Evolutionary conservation across 2,113 vertebrate species (phyloP), one percentile per base, ranked within the genome.

Genomic region (Muntiacus muntjak): DNA sequence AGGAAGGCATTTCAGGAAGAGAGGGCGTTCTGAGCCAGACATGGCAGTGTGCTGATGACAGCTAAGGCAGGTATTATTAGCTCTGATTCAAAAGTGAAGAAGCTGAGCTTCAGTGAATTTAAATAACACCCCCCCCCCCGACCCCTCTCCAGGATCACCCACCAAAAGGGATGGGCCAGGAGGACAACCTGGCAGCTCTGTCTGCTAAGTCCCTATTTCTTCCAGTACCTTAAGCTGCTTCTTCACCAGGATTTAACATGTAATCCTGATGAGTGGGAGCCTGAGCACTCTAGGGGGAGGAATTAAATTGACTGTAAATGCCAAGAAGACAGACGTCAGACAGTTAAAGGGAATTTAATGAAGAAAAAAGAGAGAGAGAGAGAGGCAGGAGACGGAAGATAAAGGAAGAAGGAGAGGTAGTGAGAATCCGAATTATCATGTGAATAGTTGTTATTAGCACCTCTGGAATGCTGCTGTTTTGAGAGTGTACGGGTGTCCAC

Each of bases 391-490:
- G 50, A 94, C 78, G 94, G 60, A 76, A 97, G 55, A 4, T 47
- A 89, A 90, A 97, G 30, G 74, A 64, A 87, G 14, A 71, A 87
- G 64, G 2, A 92, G 55, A 55, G 86, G 10, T 33, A 78, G 21
- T n/a, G 13, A 84, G 36, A 83, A 74, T 43, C 74, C 11, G 45
- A 95, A 97, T 96, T 87, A 83, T 90, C 55, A 8, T 26, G 47
- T 74, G n/a, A 97, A 86, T 52, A 89, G 52, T 54, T 97, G 45
- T 40, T 97, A 79, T 54, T 97, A 14, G 97, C 97, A 81, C 84
- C 40, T 98, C 87, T 96, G 54, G n/a, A 97, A 87, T 79, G 25
- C 26, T 95, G 16, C 84, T 82, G 74, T 28, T 87, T 58, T 89
- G 71, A 92, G 93, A 91, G 84, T 47, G 90, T 33, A 5, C 0